A percentile compares a stretch with the other conserved stretches of the same genome.
Evolutionary conservation across 1,140 invertebrate species (phyloP).

Genomic region (Eurosta solidaginis): DNA sequence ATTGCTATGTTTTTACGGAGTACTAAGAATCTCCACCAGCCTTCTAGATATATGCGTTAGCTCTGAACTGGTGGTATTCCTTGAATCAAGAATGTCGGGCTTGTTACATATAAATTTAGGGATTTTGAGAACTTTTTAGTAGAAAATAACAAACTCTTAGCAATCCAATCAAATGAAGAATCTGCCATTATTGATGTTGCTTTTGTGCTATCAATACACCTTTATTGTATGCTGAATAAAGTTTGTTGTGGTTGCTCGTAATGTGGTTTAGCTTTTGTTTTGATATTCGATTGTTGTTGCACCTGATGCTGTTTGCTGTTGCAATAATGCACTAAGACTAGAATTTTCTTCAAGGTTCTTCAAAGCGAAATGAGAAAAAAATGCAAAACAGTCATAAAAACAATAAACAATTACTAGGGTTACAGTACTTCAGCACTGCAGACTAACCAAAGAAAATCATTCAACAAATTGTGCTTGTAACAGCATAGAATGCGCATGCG

Average conservation of each 20-base stretch:
- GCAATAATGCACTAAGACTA: neutral
- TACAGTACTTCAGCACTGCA: neutral
- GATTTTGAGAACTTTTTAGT: too few relatives aligned
- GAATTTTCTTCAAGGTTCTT: conserved; percentile 21
- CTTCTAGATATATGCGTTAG: too few relatives aligned
- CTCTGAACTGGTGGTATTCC: too few relatives aligned
- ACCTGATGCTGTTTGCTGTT: neutral
- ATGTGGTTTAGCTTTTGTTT: neutral
- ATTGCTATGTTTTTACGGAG: too few relatives aligned
- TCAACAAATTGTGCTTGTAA: too few relatives aligned
- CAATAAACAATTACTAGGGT: conserved; percentile 1
- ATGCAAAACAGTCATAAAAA: neutral
- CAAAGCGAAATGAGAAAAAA: too few relatives aligned
- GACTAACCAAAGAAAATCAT: neutral
- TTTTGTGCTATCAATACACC: neutral
- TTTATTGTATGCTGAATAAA: neutral
- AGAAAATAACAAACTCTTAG: too few relatives aligned
- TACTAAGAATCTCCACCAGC: too few relatives aligned
- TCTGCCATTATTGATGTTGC: neutral
- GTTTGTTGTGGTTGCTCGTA: neutral
- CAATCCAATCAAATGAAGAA: too few relatives aligned
- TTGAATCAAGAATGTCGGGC: too few relatives aligned
- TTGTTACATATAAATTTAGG: too few relatives aligned
- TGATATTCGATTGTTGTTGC: neutral
- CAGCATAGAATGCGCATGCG: neutral